These are phyloP conservation scores for Ophiodon elongatus DNA, from an alignment of 2,113 vertebrate species.

Conservation along the genomic window DNA sequence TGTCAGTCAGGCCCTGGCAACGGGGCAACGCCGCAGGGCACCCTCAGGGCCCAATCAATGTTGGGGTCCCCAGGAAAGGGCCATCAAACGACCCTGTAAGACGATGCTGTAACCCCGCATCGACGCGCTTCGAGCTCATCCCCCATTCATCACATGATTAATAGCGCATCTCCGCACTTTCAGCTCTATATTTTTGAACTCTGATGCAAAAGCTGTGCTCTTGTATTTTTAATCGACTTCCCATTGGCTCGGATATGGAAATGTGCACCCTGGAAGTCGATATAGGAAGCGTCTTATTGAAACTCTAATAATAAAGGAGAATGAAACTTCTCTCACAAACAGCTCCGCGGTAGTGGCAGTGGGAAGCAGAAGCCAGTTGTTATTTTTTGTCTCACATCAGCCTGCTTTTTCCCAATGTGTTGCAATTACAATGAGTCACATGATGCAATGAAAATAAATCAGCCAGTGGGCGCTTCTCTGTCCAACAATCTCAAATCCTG, in stretches of 20 bases:
- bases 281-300: slow-evolving; percentile 46
- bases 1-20: slow-evolving; percentile 84
- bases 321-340: slow-evolving; percentile 62
- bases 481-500: slow-evolving; percentile 80
- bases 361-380: slow-evolving; percentile 73
- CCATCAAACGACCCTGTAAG: slow-evolving; percentile 79
- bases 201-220: slow-evolving; percentile 64
- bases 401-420: slow-evolving; percentile 60
- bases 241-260: slow-evolving; percentile 63
- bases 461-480: slow-evolving; percentile 76
- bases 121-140: slow-evolving; percentile 46
- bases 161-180: slow-evolving; percentile 64
- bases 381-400: slow-evolving; percentile 70
- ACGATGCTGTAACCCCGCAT: slow-evolving; percentile 64
- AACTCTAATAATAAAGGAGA: slow-evolving; percentile 66
- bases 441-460: slow-evolving; percentile 84
- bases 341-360: slow-evolving; percentile 49
- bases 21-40: slow-evolving; percentile 75
- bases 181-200: slow-evolving; percentile 69
- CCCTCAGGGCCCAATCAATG: slow-evolving; percentile 86
- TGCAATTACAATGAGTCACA: slow-evolving; percentile 78
- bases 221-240: slow-evolving; percentile 79
- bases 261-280: slow-evolving; percentile 61
- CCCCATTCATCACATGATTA: slow-evolving; percentile 81
- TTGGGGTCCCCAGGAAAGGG: slow-evolving; percentile 78